phyloP scores from a whole-genome alignment of 2,888 invertebrate genomes.

The Uropetala carovei region DNA sequence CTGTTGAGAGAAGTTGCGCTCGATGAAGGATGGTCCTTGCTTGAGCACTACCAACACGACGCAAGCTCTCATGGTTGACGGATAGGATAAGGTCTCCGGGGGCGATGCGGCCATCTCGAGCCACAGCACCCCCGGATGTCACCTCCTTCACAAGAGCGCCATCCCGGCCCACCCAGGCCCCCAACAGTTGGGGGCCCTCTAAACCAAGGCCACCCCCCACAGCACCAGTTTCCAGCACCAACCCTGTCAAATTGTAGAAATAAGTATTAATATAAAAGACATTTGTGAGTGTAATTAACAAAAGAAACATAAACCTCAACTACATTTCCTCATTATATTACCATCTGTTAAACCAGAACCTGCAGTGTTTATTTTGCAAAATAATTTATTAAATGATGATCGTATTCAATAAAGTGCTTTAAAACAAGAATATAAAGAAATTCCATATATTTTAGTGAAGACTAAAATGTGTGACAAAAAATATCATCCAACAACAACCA shows the following conservation, averaged over 20 bases:
- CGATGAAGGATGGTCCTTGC: conserved; percentile 79
- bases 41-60: conserved; percentile 78
- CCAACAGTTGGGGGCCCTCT: conserved; percentile 46
- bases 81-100: conserved; percentile 79
- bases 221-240: conserved; percentile 78
- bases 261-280: no score
- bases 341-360: no score
- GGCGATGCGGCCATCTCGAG: conserved; percentile 78
- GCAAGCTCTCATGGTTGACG: conserved; percentile 79
- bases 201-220: conserved; percentile 75
- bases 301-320: no score
- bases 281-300: no score
- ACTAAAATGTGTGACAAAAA: no score
- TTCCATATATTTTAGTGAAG: no score
- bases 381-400: no score
- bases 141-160: conserved; percentile 75
- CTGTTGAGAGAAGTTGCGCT: conserved; percentile 78
- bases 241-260: conserved; percentile 73
- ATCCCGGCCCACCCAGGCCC: conserved; percentile 53
- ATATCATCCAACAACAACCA: no score
- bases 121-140: conserved; percentile 77
- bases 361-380: no score
- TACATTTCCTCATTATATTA: no score
- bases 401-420: no score
- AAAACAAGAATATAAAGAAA: no score